phyloP scores from a whole-genome alignment of 2,797 vertebrate species.

The Cynopterus sphinx region DNA sequence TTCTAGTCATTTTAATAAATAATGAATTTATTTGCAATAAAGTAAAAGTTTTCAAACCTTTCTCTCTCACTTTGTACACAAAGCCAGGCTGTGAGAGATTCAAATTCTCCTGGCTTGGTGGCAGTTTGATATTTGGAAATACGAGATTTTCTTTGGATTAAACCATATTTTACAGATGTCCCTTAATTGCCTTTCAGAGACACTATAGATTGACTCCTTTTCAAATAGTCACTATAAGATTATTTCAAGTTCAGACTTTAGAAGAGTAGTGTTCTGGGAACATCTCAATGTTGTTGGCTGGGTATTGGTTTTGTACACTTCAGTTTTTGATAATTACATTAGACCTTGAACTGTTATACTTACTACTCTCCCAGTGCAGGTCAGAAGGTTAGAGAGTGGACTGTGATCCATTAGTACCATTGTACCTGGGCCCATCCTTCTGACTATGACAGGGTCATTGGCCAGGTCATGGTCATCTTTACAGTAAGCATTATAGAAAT shows the following conservation, averaged over 20 bases:
- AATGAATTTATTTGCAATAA: not conserved
- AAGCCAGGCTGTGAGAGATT: not conserved
- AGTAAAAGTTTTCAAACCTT: not conserved
- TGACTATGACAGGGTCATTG: not conserved
- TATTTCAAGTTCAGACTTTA: not conserved
- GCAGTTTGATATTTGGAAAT: not conserved
- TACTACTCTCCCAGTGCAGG: not conserved
- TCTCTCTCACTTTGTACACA: not conserved
- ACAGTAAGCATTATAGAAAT: not conserved
- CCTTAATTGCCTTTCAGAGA: not conserved
- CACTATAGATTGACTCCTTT: not conserved
- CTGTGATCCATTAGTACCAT: not conserved
- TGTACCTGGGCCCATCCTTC: not conserved
- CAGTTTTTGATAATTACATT: constrained; percentile 58
- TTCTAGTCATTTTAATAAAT: not conserved
- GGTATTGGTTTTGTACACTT: constrained; percentile 58
- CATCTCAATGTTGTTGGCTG: not conserved
- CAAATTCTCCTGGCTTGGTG: not conserved
- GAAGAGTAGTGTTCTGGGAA: not conserved
- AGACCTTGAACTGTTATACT: constrained; percentile 60
- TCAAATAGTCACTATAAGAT: not conserved
- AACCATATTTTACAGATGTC: not conserved
- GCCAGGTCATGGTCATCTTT: not conserved
- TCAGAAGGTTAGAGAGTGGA: not conserved
- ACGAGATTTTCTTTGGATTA: not conserved